Base-by-base conservation (phyloP, 1,140 invertebrate genomes). In the Sitobion miscanthi region DNA sequence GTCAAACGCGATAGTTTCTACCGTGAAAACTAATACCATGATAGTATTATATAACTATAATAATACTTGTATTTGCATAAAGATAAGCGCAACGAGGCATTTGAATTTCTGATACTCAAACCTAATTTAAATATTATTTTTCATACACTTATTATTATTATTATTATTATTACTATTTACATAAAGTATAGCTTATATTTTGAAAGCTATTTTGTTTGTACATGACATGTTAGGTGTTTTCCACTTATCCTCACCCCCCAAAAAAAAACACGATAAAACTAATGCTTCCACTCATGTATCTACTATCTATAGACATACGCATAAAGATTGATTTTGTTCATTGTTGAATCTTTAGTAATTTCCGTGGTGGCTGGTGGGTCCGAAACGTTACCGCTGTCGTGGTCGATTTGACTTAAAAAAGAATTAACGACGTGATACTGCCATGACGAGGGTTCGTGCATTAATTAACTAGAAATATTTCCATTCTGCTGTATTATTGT, bases 401-500 rank as follows among this genome's bases (percentile, higher is more conserved):
- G 85, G 42, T 30, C 42, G 42, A 45, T 45, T 85, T 11, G 42
- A 42, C 11, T 45, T 47, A 11, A 23, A 86, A 86, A 86, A 11
- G 85, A 86, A 47, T 86, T 86, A 86, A 86, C 85, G 1, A 86
- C 85, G 3, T 14, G 45, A 45, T 69, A n/a, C n/a, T 30, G 5
- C 45, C 42, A 11, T 86, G 45, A 86, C 38, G 85, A 86, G 45
- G 85, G 85, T 86, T 38, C 23, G 42, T 42, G 85, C 85, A 42
- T 47, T 30, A 86, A 86, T 86, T 47, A 86, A 47, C 25, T 86
- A 42, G 9, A 45, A 77, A 86, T 86, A 86, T 47, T 86, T 86
- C 25, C 25, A 30, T n/a, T 47, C 25, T 0, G 21, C 83, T 77
- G n/a, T 35, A 35, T 77, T 77, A n/a, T 77, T 77, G 14, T n/a